Evolutionary conservation across 2,888 invertebrate species (phyloP).

Genomic region (Trachelus troglodyta): DNA sequence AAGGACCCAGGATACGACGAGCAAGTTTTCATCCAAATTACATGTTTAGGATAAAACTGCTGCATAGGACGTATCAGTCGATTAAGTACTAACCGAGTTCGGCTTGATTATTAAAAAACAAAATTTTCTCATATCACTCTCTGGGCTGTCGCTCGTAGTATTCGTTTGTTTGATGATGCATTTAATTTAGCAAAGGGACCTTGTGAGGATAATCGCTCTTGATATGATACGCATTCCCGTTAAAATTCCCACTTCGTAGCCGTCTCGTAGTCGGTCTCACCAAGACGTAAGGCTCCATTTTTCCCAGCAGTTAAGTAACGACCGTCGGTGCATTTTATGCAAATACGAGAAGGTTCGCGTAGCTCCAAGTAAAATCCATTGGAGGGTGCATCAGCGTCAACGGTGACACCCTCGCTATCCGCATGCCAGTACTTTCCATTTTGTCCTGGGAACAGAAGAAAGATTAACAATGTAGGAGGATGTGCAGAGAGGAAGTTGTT

Average conservation of each 20-base stretch:
- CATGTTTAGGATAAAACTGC: background rate
- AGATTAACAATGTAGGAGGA: background rate
- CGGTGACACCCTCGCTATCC: slow-evolving; percentile 86
- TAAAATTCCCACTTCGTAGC: slow-evolving; percentile 97
- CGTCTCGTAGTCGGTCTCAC: slow-evolving; percentile 79
- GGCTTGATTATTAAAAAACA: background rate
- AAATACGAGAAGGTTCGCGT: slow-evolving; percentile 91
- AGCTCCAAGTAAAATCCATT: slow-evolving; percentile 93
- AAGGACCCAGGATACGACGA: background rate
- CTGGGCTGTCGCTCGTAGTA: background rate
- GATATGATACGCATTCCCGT: slow-evolving; percentile 21
- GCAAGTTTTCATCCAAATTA: background rate
- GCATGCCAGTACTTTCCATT: slow-evolving; percentile 96
- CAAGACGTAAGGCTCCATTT: slow-evolving; percentile 90
- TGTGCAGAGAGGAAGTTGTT: background rate
- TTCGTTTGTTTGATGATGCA: background rate
- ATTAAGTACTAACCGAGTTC: background rate
- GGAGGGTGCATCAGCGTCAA: slow-evolving; percentile 84
- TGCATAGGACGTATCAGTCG: background rate
- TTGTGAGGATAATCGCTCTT: background rate
- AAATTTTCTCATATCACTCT: background rate
- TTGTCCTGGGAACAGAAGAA: slow-evolving; percentile 73
- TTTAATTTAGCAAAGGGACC: background rate
- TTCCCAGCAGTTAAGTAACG: slow-evolving; percentile 89
- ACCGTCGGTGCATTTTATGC: slow-evolving; percentile 83